Evolutionary conservation across 2,888 invertebrate species (phyloP), one percentile per base, ranked within the genome.

Genomic region (Anoplius nigerrimus): DNA sequence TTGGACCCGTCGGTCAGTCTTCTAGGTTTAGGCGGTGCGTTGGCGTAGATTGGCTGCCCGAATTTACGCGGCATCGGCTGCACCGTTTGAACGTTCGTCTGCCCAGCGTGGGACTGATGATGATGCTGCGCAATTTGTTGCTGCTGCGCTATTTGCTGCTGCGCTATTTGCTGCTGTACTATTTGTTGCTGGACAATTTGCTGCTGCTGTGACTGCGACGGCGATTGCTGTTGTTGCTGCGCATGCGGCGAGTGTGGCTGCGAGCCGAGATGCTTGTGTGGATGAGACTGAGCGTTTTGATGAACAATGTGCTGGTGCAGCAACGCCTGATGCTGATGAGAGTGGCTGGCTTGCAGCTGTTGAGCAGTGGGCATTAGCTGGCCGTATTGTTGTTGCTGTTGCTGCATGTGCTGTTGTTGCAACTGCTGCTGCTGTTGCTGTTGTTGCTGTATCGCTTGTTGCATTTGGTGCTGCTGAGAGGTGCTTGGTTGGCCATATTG

Each of bases 21-120:
- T 84, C 95, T 90, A 0, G 97, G 96, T 86, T 97, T 97, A 0
- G 97, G 96, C 13, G 96, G 96, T 2, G 97, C 96, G 89, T 97
- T 97, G 0, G 95, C 96, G 84, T 97, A 97, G 0, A 96, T 91
- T 0, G 96, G 95, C 82, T 94, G 94, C 4, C 90, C 89, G 72
- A 89, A 90, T 67, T 90, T 90, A 66, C 89, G 87, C 3, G 87
- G 82, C 79, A 86, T 74, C 2, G 82, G 88, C 81, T 71, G 88
- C 66, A 73, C 84, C 46, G 68, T 84, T 76, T 75, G 86, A 73
- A 74, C 84, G 82, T 69, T 81, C 75, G 74, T 82, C 74, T 0
- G 83, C 74, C 74, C 71, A 6, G 72, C 52, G 22, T 56, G 84
- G 73, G 0, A 89, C 87, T 24, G 89, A 34, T 8, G n/a, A n/a